Evolutionary conservation across 1,140 invertebrate genomes (phyloP), one percentile per base, ranked within the genome.

Genomic region (Ostrea edulis): DNA sequence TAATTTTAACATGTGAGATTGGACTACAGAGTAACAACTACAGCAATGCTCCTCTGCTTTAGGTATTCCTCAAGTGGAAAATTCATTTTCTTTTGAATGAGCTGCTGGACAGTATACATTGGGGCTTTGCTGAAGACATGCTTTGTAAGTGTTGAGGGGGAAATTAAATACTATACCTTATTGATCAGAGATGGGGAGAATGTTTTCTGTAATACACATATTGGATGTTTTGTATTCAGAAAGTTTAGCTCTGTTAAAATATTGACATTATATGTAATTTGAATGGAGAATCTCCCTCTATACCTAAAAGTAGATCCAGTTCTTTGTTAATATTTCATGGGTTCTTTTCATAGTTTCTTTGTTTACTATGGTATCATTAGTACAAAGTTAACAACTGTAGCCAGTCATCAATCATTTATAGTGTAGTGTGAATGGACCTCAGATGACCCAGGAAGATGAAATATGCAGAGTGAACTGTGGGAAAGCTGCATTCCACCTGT

Each of bases 371-470:
- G 29, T 77, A 77, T 77, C 25, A 25, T 77, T 29, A 77, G 68
- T 77, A 77, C 68, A 77, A 77, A 77, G 22, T 77, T 29, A 77
- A 77, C 29, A 14, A 25, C 68, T 77, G 14, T 77, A 77, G 25
- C 14, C 9, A 44, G 68, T 77, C 68, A 77, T 77, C 35, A 25
- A 77, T 77, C 68, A 77, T 77, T 77, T 25, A 77, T 77, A 29
- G 29, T 77, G 14, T 77, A 17, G 68, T 35, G 29, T 77, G 68
- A 17, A 77, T 77, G 68, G 68, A 77, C 68, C 68, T 77, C 8
- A 2, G 29, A 14, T 77, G 68, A 77, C 22, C 68, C 68, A 77
- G 68, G 14, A 8, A 29, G 29, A 77, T 77, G 29, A 77, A 77
- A 35, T 14, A 77, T 77, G 68, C 1, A 77, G 68, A 77, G 25